Percentiles rank a stretch among this genome's conserved stretches.
Conservation (phyloP, 2,888 invertebrate genomes). For the Cabera pusaria region DNA sequence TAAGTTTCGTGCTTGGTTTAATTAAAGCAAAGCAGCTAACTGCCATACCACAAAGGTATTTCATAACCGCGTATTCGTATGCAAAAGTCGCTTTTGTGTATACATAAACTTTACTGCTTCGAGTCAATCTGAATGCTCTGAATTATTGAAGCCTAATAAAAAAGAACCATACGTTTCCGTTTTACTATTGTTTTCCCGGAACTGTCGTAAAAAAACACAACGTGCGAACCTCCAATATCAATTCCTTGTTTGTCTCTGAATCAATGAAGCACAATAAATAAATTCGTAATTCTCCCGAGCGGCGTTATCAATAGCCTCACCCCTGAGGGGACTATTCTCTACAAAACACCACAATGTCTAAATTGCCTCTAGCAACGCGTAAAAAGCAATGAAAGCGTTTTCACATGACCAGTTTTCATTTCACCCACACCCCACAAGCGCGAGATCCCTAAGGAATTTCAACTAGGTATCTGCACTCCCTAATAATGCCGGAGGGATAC, state of each 20-base stretch:
- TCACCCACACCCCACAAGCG: constrained; percentile 55
- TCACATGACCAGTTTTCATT: constrained; percentile 79
- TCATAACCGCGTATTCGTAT: too few species aligned
- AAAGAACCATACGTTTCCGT: constrained; percentile 5
- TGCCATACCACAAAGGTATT: too few species aligned
- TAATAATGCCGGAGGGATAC: constrained; percentile 64
- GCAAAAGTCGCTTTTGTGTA: too few species aligned
- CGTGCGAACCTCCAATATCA: constrained; percentile 17
- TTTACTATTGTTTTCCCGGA: constrained; percentile 13
- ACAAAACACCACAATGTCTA: constrained; percentile 71
- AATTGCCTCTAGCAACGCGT: constrained; percentile 78
- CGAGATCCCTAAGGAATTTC: constrained; percentile 72
- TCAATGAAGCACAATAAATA: constrained; percentile 52
- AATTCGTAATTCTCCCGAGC: constrained; percentile 40
- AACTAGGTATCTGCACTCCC: constrained; percentile 73
- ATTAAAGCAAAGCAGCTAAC: too few species aligned
- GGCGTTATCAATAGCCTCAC: constrained; percentile 56
- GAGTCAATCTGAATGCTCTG: constrained; percentile 1
- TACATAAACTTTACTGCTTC: too few species aligned
- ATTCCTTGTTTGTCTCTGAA: constrained; percentile 31
- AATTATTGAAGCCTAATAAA: constrained; percentile 13
- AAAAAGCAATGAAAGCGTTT: constrained; percentile 81
- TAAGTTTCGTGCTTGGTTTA: constrained; percentile 1
- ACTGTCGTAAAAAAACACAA: constrained; percentile 19
- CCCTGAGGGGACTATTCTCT: constrained; percentile 47